Conservation (phyloP, 2,113 vertebrate genomes). For the Acinonyx jubatus region DNA sequence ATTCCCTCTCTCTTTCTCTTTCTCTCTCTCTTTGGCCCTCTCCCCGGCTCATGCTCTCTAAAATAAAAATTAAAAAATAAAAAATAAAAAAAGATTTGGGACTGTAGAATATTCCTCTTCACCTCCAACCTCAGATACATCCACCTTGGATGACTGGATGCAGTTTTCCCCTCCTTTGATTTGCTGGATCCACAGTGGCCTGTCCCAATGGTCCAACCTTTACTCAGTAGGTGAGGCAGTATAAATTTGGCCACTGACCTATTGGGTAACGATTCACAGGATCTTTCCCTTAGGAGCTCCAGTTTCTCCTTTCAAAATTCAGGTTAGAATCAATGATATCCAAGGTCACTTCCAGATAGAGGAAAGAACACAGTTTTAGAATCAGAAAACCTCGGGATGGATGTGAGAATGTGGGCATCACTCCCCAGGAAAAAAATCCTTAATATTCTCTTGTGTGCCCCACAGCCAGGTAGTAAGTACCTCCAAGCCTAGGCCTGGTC, state of each 20-base stretch:
- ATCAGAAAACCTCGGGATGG: background rate
- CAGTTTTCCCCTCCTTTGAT: background rate
- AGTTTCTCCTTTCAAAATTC: slow-evolving; percentile 36
- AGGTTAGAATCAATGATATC: background rate
- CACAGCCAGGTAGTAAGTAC: background rate
- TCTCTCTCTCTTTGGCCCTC: no score
- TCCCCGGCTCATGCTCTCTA: no score
- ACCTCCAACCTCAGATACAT: background rate
- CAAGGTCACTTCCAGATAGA: background rate
- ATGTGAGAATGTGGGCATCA: slow-evolving; percentile 22
- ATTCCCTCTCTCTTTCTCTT: no score
- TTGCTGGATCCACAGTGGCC: background rate
- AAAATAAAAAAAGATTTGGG: background rate
- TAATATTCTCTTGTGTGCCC: background rate
- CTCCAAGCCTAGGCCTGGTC: background rate
- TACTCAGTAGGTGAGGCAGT: background rate
- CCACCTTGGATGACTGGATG: background rate
- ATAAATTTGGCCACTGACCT: background rate
- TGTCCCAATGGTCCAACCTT: background rate
- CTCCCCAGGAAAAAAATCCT: background rate
- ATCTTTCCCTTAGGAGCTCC: background rate
- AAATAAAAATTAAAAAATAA: no score
- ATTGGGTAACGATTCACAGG: background rate
- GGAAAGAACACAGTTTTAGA: background rate
- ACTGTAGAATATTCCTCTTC: background rate